Evolutionary conservation across 1,140 invertebrate genomes (phyloP).

Genomic region (Calephelis nemesis): DNA sequence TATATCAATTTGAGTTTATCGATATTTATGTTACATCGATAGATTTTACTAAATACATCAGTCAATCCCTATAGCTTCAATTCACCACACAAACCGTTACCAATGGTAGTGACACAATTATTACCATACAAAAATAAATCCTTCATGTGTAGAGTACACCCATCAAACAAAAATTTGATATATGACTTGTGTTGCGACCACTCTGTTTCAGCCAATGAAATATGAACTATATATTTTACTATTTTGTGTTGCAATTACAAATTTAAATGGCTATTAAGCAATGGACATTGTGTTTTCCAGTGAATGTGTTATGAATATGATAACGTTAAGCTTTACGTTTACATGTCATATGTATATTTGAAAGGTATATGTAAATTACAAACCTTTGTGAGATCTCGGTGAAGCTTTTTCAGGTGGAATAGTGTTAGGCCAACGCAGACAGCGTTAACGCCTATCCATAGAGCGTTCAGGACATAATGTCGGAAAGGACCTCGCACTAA

Average conservation of each 20-base stretch:
- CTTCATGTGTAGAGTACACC: background rate
- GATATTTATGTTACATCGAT: background rate
- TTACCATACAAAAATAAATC: conserved; percentile 13
- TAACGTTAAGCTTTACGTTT: conserved; percentile 12
- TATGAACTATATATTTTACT: conserved; percentile 20
- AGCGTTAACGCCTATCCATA: conserved; percentile 94
- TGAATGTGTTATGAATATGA: conserved; percentile 30
- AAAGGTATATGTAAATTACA: conserved; percentile 24
- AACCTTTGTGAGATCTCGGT: conserved; percentile 89
- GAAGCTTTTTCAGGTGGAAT: conserved; percentile 91
- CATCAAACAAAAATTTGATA: conserved; percentile 10
- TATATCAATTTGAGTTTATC: too few species aligned
- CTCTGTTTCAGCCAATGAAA: conserved; percentile 14
- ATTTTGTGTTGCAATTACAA: conserved; percentile 29
- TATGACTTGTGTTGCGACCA: conserved; percentile 20
- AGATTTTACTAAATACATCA: background rate
- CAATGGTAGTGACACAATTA: background rate
- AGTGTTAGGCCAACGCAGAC: conserved; percentile 92
- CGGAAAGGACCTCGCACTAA: conserved; percentile 89
- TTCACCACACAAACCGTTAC: background rate
- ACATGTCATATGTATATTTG: background rate
- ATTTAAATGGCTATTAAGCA: conserved; percentile 37
- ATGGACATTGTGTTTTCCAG: conserved; percentile 31
- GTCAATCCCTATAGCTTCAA: background rate
- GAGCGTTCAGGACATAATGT: conserved; percentile 93